Evolutionary conservation across 1,140 invertebrate species (phyloP).

Genomic region (Melitaea cinxia): DNA sequence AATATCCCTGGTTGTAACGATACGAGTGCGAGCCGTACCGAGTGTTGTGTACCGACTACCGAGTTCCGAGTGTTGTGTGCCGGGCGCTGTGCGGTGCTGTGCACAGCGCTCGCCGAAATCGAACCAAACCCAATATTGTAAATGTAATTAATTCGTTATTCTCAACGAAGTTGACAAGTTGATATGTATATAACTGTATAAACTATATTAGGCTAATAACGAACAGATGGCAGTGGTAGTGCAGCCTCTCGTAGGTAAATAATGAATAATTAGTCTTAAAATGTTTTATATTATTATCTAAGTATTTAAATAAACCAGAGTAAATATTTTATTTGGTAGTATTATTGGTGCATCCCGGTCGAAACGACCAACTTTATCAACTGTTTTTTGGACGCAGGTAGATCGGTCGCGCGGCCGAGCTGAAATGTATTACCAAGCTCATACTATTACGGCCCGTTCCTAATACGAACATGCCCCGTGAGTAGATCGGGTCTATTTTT

Average conservation of each 20-base stretch:
- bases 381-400: slow-evolving; percentile 30
- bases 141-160: slow-evolving; percentile 66
- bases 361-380: slow-evolving; percentile 34
- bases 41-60: not conserved
- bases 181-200: slow-evolving; percentile 65
- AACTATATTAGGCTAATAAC: slow-evolving; percentile 55
- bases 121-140: slow-evolving; percentile 55
- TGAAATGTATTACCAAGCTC: not conserved
- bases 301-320: slow-evolving; percentile 79
- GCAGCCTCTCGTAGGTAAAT: slow-evolving; percentile 66
- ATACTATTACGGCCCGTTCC: not conserved
- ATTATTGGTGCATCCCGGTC: slow-evolving; percentile 66
- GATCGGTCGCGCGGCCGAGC: not conserved
- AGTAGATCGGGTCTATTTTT: slow-evolving; percentile 8
- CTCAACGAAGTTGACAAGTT: slow-evolving; percentile 65
- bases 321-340: slow-evolving; percentile 74
- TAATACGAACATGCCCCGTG: not conserved
- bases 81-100: slow-evolving; percentile 16
- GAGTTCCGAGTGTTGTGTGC: slow-evolving; percentile 8
- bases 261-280: slow-evolving; percentile 72
- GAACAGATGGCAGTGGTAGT: slow-evolving; percentile 57
- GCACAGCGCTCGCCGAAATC: slow-evolving; percentile 46
- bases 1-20: not conserved
- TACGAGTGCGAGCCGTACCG: not conserved
- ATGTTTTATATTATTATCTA: slow-evolving; percentile 78